Conservation (phyloP, 2,113 vertebrate species). For the Coturnix japonica region DNA sequence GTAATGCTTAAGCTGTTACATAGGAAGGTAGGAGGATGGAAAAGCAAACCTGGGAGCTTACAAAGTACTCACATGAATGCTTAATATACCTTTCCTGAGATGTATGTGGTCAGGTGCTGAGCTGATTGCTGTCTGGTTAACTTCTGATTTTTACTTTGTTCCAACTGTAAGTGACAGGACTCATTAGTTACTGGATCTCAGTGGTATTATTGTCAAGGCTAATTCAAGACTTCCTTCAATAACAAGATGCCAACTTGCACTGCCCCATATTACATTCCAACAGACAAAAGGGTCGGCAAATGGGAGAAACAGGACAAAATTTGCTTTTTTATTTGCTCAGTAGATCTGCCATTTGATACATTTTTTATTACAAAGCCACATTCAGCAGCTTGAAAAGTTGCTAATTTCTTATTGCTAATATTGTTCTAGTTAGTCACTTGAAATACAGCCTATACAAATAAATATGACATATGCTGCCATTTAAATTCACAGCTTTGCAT, state of each 20-base stretch:
- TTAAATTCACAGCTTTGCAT: slow-evolving; percentile 69
- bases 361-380: slow-evolving; percentile 43
- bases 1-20: not conserved
- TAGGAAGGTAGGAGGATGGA: not conserved
- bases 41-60: not conserved
- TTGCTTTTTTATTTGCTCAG: slow-evolving; percentile 19
- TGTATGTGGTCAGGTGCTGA: not conserved
- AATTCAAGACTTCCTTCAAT: not conserved
- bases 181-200: not conserved
- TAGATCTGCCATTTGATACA: not conserved
- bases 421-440: slow-evolving; percentile 57
- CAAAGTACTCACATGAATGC: not conserved
- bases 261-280: not conserved
- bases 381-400: slow-evolving; percentile 50
- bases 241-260: not conserved
- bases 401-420: slow-evolving; percentile 50
- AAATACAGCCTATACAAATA: slow-evolving; percentile 51
- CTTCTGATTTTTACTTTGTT: not conserved
- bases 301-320: slow-evolving; percentile 29
- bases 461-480: slow-evolving; percentile 45
- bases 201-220: not conserved
- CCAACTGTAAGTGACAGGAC: not conserved
- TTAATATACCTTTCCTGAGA: not conserved
- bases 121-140: not conserved
- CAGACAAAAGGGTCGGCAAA: not conserved